These are phyloP conservation scores for Drosophila seguyi DNA, from an alignment of 1,140 invertebrate genomes.

Conservation along the genomic window DNA sequence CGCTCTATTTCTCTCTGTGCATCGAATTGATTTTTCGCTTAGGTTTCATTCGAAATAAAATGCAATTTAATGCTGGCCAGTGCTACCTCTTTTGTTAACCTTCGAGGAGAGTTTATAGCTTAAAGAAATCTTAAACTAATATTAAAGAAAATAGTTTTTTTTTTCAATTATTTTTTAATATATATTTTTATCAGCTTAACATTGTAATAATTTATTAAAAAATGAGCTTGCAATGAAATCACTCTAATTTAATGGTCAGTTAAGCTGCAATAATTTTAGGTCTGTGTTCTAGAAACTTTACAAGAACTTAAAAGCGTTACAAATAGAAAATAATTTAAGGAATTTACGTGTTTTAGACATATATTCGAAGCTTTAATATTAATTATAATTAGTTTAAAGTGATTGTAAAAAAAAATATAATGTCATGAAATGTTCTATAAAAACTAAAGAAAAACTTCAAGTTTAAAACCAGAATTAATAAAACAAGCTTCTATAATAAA, in stretches of 20 bases:
- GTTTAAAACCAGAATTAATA: background rate
- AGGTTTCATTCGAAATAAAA: constrained; percentile 24
- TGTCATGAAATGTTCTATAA: no score
- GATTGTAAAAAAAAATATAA: no score
- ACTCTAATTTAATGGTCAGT: background rate
- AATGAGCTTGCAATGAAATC: background rate
- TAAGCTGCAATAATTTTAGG: background rate
- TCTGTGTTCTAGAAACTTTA: background rate
- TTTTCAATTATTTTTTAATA: no score
- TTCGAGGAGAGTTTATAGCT: background rate
- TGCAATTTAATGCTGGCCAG: constrained; percentile 10
- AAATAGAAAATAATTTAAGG: background rate
- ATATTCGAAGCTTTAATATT: no score
- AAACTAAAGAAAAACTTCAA: no score
- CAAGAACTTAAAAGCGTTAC: no score
- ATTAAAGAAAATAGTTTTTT: no score
- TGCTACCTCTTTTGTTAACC: constrained; percentile 1
- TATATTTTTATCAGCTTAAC: background rate
- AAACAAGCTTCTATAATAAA: background rate
- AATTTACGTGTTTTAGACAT: background rate
- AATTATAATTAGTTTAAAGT: no score
- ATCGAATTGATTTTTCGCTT: constrained; percentile 3
- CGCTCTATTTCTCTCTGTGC: background rate
- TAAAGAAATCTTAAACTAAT: no score
- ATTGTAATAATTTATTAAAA: background rate